A percentile compares a stretch with the other conserved stretches of the same genome.
Evolutionary conservation across 2,113 vertebrate genomes (phyloP).

Genomic region (Vireo altiloquus): DNA sequence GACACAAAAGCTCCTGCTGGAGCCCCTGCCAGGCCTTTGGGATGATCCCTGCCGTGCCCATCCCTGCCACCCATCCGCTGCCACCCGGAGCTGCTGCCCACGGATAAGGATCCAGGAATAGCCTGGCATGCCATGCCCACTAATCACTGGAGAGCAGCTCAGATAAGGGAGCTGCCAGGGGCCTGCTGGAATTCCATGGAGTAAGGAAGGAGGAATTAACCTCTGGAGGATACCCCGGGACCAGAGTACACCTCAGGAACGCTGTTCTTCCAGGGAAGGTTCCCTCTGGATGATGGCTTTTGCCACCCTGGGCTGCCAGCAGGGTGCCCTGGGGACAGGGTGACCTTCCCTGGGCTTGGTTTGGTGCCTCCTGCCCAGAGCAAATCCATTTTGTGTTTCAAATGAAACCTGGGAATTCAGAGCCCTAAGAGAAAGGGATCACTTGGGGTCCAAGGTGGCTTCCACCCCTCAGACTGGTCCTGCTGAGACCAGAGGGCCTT

Average conservation of each 20-base stretch:
- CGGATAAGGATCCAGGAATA: conserved; percentile 4
- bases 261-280: not conserved
- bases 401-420: no score
- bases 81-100: not conserved
- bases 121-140: not conserved
- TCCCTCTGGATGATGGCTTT: fast-evolving
- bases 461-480: fast-evolving
- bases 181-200: not conserved
- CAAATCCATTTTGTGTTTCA: not conserved
- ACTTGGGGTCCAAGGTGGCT: no score
- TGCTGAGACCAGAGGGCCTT: not conserved
- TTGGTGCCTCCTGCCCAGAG: no score
- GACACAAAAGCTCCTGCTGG: not conserved
- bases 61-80: not conserved
- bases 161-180: not conserved
- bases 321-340: not conserved
- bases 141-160: not conserved
- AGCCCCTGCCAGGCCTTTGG: not conserved
- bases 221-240: not conserved
- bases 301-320: not conserved
- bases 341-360: no score
- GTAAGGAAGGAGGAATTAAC: fast-evolving
- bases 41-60: not conserved
- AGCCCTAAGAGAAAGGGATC: no score
- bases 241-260: fast-evolving